A percentile compares a stretch with the other conserved stretches of the same genome.
Conservation (phyloP, 2,113 vertebrate species). For the Rhea pennata region DNA sequence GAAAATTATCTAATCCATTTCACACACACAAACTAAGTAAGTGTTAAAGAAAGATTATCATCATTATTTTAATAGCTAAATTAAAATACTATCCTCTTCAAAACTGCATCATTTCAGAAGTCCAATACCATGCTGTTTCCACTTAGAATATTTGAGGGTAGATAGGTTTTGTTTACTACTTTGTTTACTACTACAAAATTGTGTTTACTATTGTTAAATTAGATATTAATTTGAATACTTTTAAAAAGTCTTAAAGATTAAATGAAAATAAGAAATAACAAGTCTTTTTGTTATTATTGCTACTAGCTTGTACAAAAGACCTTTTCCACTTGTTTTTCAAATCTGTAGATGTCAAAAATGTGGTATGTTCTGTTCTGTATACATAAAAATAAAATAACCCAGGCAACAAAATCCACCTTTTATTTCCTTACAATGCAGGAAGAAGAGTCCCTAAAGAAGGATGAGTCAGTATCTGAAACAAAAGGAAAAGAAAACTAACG, state of each 20-base stretch:
- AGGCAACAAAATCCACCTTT: neutral
- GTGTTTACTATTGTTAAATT: neutral
- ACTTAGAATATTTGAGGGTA: neutral
- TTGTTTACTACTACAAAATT: neutral
- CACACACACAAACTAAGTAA: neutral
- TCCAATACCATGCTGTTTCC: neutral
- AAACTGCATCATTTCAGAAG: neutral
- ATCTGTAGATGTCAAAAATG: neutral
- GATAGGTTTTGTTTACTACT: neutral
- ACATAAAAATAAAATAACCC: neutral
- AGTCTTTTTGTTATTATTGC: neutral
- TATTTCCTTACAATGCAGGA: neutral
- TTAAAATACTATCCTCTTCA: neutral
- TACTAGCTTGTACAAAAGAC: neutral
- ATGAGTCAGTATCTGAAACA: neutral
- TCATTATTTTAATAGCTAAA: neutral
- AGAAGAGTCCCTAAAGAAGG: neutral
- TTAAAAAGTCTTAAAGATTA: neutral
- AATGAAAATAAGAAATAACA: no score
- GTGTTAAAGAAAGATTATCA: neutral
- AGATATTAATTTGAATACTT: neutral
- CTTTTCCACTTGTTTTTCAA: neutral
- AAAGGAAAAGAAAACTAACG: neutral
- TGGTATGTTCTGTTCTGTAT: neutral
- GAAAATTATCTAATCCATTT: neutral